These are phyloP conservation scores for Acronicta psi DNA, from an alignment of 2,888 invertebrate species.

Conservation along the genomic window DNA sequence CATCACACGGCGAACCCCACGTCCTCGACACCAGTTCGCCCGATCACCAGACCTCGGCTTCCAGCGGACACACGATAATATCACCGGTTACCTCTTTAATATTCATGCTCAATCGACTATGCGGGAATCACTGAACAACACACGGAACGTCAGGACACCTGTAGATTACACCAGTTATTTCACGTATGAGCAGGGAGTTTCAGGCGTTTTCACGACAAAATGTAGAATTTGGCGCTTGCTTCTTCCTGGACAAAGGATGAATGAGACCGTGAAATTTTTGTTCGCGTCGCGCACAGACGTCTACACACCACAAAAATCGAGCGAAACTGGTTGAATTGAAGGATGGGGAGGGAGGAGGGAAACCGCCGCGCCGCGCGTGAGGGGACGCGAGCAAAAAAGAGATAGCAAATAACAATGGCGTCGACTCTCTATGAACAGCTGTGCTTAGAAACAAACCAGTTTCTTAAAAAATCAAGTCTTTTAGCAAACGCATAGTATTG, in stretches of 20 bases:
- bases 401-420: slow-evolving; percentile 81
- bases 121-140: slow-evolving; percentile 83
- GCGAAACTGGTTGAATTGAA: slow-evolving; percentile 78
- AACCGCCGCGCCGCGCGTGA: slow-evolving; percentile 48
- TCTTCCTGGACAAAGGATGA: slow-evolving; percentile 85
- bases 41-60: slow-evolving; percentile 80
- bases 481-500: too few relatives aligned
- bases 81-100: slow-evolving; percentile 87
- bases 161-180: slow-evolving; percentile 68
- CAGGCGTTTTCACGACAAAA: slow-evolving; percentile 37
- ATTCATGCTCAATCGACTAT: slow-evolving; percentile 87
- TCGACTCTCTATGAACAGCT: slow-evolving; percentile 81
- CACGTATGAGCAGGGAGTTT: slow-evolving; percentile 53
- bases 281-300: slow-evolving; percentile 64
- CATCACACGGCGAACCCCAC: slow-evolving; percentile 79
- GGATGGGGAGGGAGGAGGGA: slow-evolving; percentile 62
- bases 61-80: slow-evolving; percentile 80
- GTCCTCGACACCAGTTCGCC: slow-evolving; percentile 72
- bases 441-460: slow-evolving; percentile 50
- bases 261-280: slow-evolving; percentile 78
- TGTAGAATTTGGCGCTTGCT: slow-evolving; percentile 62
- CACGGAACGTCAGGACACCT: slow-evolving; percentile 73
- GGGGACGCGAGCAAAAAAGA: slow-evolving; percentile 69
- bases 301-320: slow-evolving; percentile 81
- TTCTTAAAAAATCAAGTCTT: too few relatives aligned